A percentile compares a stretch with the other conserved stretches of the same genome.
Evolutionary conservation across 2,888 invertebrate species (phyloP).

Genomic region (Nezara viridula): DNA sequence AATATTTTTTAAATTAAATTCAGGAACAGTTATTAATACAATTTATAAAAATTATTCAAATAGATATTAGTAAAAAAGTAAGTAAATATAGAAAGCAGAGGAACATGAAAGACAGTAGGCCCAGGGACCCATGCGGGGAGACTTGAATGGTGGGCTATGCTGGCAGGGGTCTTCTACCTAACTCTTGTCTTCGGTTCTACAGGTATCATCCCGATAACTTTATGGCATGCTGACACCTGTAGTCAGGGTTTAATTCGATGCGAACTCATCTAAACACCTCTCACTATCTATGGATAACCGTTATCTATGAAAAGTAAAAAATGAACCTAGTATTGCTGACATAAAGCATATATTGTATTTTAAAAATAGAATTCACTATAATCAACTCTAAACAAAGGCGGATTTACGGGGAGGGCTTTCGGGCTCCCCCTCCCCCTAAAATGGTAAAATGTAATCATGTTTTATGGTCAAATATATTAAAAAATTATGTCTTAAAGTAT

Average conservation of each 20-base stretch:
- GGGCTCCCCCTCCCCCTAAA: too few relatives aligned
- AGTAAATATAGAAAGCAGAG: background rate
- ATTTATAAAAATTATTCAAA: too few relatives aligned
- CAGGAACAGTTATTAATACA: too few relatives aligned
- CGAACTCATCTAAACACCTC: background rate
- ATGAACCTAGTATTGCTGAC: background rate
- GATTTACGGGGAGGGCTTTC: too few relatives aligned
- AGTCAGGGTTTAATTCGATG: background rate
- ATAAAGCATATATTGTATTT: too few relatives aligned
- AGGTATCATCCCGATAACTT: background rate
- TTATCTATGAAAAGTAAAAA: background rate
- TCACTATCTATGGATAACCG: background rate
- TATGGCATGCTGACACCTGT: background rate
- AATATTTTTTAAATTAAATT: too few relatives aligned
- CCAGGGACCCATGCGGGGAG: background rate
- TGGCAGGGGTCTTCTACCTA: background rate
- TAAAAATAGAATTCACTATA: too few relatives aligned
- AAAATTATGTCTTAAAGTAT: too few relatives aligned
- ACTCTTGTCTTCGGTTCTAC: background rate
- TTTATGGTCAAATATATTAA: too few relatives aligned
- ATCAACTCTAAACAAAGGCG: too few relatives aligned
- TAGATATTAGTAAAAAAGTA: too few relatives aligned
- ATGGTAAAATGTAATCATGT: too few relatives aligned
- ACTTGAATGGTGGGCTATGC: conserved; percentile 22
- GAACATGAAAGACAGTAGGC: background rate